Evolutionary conservation across 2,888 invertebrate genomes (phyloP).

Genomic region (Lasioglossum figueresi): DNA sequence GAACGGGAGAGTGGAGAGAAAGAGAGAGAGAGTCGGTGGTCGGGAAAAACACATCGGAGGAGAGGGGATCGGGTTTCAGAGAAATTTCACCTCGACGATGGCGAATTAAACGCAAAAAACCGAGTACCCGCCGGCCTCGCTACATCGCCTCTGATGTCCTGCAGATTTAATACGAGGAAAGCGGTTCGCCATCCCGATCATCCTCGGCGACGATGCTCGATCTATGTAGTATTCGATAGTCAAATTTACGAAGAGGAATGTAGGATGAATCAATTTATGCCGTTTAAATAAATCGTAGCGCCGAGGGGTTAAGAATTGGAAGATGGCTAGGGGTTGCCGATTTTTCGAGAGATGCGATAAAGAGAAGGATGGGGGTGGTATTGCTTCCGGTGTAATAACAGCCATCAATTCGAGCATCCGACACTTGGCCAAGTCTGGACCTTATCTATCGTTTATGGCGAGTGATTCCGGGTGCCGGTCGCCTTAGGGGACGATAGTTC

Average conservation of each 20-base stretch:
- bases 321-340: background rate
- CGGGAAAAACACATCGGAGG: background rate
- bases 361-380: slow-evolving; percentile 23
- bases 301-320: background rate
- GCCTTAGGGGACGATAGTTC: slow-evolving; percentile 75
- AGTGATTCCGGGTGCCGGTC: slow-evolving; percentile 69
- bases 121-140: slow-evolving; percentile 28
- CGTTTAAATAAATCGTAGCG: background rate
- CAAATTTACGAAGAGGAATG: too few relatives aligned
- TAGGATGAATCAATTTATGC: too few relatives aligned
- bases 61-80: slow-evolving; percentile 19
- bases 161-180: background rate
- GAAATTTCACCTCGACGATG: slow-evolving; percentile 27
- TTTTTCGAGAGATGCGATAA: slow-evolving; percentile 33
- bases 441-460: slow-evolving; percentile 71
- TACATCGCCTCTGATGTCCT: background rate
- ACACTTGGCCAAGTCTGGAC: slow-evolving; percentile 50
- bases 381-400: slow-evolving; percentile 36
- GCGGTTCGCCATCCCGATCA: background rate
- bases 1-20: background rate
- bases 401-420: slow-evolving; percentile 54
- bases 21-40: background rate
- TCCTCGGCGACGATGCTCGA: background rate
- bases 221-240: background rate
- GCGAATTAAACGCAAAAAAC: slow-evolving; percentile 50